phyloP scores from a whole-genome alignment of 2,888 invertebrate genomes.

The Scaptomyza cyrtandrae region DNA sequence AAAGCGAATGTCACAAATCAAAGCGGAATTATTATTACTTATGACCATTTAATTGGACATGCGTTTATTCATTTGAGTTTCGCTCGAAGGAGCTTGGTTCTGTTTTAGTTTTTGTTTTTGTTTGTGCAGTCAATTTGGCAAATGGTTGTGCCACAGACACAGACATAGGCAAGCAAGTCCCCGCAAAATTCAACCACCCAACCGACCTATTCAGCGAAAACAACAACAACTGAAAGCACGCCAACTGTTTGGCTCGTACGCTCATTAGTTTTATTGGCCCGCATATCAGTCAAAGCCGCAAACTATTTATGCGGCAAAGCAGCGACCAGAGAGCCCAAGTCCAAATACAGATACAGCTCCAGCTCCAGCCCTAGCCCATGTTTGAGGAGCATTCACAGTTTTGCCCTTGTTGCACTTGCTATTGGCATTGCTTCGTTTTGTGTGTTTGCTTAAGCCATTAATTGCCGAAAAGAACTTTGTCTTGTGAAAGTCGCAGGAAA shows the following conservation, averaged over 20 bases:
- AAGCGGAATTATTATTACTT: slow-evolving; percentile 84
- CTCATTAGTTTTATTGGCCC: slow-evolving; percentile 83
- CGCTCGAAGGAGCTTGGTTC: slow-evolving; percentile 21
- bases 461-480: slow-evolving; percentile 61
- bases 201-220: slow-evolving; percentile 14
- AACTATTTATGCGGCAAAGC: slow-evolving; percentile 70
- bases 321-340: slow-evolving; percentile 16
- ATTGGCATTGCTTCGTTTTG: slow-evolving; percentile 31
- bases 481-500: slow-evolving; percentile 34
- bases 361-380: slow-evolving; percentile 4
- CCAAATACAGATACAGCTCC: slow-evolving; percentile 14
- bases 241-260: slow-evolving; percentile 78
- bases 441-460: slow-evolving; percentile 54
- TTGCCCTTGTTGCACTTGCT: slow-evolving; percentile 25
- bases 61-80: slow-evolving; percentile 82
- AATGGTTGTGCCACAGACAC: slow-evolving; percentile 58
- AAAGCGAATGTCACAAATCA: slow-evolving; percentile 82
- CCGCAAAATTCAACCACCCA: slow-evolving; percentile 27
- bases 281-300: slow-evolving; percentile 82
- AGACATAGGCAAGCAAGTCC: slow-evolving; percentile 12
- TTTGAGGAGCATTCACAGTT: slow-evolving; percentile 29
- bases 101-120: slow-evolving; percentile 25
- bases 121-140: slow-evolving; percentile 80
- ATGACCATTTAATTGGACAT: slow-evolving; percentile 84
- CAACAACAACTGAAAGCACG: slow-evolving; percentile 30